phyloP scores from a whole-genome alignment of 1,140 invertebrate species.

The Cyclargus thomasi region DNA sequence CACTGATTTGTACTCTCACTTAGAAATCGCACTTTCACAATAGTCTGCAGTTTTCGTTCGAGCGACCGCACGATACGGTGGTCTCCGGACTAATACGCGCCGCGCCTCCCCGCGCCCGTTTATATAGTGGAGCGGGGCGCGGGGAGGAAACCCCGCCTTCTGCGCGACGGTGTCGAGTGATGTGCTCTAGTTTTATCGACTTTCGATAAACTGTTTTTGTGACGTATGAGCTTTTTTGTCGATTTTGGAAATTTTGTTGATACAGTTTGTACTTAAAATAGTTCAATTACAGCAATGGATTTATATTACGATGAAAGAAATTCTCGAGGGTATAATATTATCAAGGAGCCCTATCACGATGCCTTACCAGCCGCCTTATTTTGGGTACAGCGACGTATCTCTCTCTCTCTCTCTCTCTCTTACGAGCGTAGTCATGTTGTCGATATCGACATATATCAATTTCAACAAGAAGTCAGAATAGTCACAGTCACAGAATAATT shows the following conservation, averaged over 20 bases:
- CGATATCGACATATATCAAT: no score
- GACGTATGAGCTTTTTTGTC: background rate
- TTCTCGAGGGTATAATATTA: no score
- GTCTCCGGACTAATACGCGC: slow-evolving; percentile 57
- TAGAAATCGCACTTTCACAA: slow-evolving; percentile 72
- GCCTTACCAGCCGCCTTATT: no score
- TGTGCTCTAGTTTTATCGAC: slow-evolving; percentile 26
- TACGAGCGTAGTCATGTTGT: no score
- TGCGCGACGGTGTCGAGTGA: slow-evolving; percentile 42
- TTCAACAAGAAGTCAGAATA: no score
- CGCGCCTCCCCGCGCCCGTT: slow-evolving; percentile 47
- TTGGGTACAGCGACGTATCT: no score
- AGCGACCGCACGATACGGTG: slow-evolving; percentile 48
- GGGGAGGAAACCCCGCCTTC: slow-evolving; percentile 33
- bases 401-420: no score
- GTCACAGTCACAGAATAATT: no score
- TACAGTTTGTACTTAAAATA: no score
- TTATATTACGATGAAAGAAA: no score
- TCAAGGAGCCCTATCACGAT: no score
- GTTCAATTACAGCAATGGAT: no score
- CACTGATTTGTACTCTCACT: slow-evolving; percentile 58
- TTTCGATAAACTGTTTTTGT: slow-evolving; percentile 17
- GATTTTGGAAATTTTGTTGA: background rate
- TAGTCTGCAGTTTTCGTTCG: slow-evolving; percentile 45
- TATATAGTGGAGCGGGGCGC: slow-evolving; percentile 47